These are phyloP conservation scores for Puntigrus tetrazona DNA, from an alignment of 2,113 vertebrate species.

Conservation along the genomic window DNA sequence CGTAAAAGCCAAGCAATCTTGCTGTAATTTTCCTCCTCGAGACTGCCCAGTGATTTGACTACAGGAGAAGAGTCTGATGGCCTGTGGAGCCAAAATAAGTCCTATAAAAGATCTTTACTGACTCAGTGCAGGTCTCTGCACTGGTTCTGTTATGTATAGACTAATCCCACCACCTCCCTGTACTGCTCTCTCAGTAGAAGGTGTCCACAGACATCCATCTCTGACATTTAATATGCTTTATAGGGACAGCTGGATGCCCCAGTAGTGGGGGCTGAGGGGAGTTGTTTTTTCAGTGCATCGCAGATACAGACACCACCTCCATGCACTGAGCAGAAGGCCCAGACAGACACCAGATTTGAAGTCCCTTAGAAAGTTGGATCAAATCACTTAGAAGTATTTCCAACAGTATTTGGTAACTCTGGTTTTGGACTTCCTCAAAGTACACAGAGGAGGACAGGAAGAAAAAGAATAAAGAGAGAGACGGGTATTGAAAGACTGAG, in stretches of 20 bases:
- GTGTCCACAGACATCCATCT: slow-evolving; percentile 27
- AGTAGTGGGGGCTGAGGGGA: neutral
- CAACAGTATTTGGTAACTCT: neutral
- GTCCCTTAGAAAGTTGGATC: slow-evolving; percentile 29
- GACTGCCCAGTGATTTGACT: neutral
- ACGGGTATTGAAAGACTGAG: neutral
- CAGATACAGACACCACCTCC: slow-evolving; percentile 5
- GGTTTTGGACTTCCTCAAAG: neutral
- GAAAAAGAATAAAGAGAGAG: neutral
- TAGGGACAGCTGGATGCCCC: neutral
- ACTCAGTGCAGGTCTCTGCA: neutral
- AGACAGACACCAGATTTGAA: slow-evolving; percentile 2
- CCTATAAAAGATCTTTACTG: neutral
- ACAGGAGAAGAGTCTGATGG: neutral
- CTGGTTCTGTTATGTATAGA: too few relatives aligned
- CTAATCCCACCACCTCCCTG: neutral
- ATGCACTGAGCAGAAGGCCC: neutral
- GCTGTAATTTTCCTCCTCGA: too few relatives aligned
- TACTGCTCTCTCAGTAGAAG: slow-evolving; percentile 30
- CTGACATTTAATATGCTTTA: slow-evolving; percentile 30
- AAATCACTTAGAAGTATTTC: slow-evolving; percentile 17
- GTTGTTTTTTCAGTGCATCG: neutral
- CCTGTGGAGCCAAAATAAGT: neutral
- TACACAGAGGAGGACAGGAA: neutral
- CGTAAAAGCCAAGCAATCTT: too few relatives aligned